Evolutionary conservation across 1,140 invertebrate genomes (phyloP), one percentile per base, ranked within the genome.

Genomic region (Vanessa tameamea): DNA sequence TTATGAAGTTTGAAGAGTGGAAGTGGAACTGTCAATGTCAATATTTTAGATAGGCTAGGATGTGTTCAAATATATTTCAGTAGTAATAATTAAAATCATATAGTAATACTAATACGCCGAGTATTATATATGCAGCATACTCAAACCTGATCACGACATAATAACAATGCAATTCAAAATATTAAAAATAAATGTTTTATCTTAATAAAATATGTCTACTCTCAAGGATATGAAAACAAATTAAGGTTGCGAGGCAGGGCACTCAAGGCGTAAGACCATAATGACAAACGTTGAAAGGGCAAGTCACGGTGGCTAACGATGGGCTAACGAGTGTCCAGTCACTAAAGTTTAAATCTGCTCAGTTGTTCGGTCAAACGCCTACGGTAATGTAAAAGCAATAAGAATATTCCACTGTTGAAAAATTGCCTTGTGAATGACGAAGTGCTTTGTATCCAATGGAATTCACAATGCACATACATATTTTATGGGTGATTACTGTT

Each of bases 301-400:
- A 77, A 83, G 82, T 83, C 82, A 83, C 77, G 75, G 77, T 77
- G 78, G 75, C 80, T 83, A 83, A 83, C 82, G 82, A 83, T 75
- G 82, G 78, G 65, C 76, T 78, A 79, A 81, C 79, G 78, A 79
- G 76, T 82, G 74, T 75, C 69, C 73, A 78, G 78, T 78, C 80
- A 77, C 69, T 75, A 79, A 79, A 74, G 74, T 78, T 82, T 82
- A 82, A 80, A 80, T 80, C 80, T 78, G 78, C 80, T 80, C 65
- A 76, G 74, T 75, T 75, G 69, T 61, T 43, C 72, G 72, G 75
- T 72, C 73, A 69, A 78, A 80, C 74, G 69, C 72, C 79, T 78
- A 79, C 73, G 59, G 61, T 65, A 64, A 73, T 72, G 73, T 77
- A 72, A 81, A 79, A 72, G 80, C 80, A 79, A 77, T 79, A 71